A percentile compares a stretch with the other conserved stretches of the same genome.
Evolutionary conservation across 2,113 vertebrate genomes (phyloP).

Genomic region (Pluvialis apricaria): DNA sequence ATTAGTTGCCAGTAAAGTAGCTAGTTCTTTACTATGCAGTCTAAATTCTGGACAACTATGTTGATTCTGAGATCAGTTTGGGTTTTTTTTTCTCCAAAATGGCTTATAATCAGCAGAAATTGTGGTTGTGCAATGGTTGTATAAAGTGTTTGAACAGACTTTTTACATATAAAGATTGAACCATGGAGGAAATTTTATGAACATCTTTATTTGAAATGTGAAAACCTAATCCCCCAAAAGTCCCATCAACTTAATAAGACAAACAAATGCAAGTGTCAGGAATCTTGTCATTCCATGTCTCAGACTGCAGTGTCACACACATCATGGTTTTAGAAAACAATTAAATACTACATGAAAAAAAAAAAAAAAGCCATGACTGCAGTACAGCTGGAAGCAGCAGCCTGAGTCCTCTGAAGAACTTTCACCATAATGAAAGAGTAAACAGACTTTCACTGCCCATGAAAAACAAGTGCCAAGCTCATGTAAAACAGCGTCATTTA

Average conservation of each 20-base stretch:
- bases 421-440: neutral
- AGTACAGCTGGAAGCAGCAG: neutral
- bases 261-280: neutral
- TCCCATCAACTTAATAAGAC: neutral
- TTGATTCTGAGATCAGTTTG: neutral
- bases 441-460: neutral
- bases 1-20: neutral
- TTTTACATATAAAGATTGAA: neutral
- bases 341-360: neutral
- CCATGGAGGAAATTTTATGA: neutral
- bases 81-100: neutral
- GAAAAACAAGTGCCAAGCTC: accelerated
- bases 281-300: neutral
- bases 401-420: neutral
- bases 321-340: neutral
- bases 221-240: neutral
- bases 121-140: neutral
- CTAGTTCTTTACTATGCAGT: neutral
- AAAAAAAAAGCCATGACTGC: neutral
- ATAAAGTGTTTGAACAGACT: neutral
- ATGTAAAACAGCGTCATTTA: neutral
- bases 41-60: neutral
- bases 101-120: neutral
- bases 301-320: neutral
- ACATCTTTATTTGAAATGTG: neutral